Percentiles rank a stretch among this genome's conserved stretches.
These are phyloP conservation scores for Callipepla squamata DNA, from an alignment of 2,113 vertebrate species.

Conservation along the genomic window DNA sequence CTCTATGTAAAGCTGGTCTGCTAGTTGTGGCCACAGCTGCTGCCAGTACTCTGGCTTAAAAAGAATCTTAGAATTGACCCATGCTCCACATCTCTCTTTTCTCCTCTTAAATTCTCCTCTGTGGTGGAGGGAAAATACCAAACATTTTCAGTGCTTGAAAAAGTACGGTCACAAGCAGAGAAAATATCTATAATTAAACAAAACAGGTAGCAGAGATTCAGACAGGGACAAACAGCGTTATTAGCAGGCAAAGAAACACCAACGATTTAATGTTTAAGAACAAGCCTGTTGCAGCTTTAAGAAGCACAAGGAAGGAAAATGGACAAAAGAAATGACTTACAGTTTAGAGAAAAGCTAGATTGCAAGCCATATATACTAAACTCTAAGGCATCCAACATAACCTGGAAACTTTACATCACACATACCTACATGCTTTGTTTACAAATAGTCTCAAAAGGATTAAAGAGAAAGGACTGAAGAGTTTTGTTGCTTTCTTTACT, in stretches of 20 bases:
- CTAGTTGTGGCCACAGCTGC: conserved; percentile 1
- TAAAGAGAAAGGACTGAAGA: not conserved
- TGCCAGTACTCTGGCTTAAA: not conserved
- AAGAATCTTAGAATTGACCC: not conserved
- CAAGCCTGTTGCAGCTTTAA: not conserved
- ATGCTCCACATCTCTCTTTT: not conserved
- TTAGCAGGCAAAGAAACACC: not conserved
- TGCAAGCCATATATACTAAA: not conserved
- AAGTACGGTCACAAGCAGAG: not conserved
- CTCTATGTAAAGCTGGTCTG: not conserved
- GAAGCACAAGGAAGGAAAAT: not conserved
- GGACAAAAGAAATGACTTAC: not conserved
- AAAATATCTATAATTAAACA: not conserved
- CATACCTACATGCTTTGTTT: not conserved
- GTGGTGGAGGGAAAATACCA: fast-evolving
- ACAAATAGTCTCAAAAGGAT: not conserved
- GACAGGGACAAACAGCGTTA: not conserved
- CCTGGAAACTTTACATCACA: not conserved
- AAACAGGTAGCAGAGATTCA: not conserved
- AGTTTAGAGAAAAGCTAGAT: not conserved
- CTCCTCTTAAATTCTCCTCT: not conserved
- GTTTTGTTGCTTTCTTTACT: not conserved
- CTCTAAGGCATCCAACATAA: not conserved
- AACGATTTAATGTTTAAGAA: not conserved
- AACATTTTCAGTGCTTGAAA: not conserved